Conservation (phyloP, 2,113 vertebrate species). For the Microcebus griseorufus region DNA sequence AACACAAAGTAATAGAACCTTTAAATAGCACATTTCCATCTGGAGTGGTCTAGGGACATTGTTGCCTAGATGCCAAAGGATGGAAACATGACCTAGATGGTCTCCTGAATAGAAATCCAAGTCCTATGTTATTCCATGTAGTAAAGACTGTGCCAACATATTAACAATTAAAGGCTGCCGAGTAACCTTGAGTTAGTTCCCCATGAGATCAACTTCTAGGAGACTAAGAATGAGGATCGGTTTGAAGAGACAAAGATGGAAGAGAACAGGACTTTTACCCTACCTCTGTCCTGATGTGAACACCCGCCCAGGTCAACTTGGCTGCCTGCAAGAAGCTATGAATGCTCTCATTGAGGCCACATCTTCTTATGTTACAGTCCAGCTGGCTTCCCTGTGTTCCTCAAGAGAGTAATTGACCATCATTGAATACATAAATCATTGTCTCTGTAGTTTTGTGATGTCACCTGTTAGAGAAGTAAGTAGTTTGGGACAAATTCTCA, state of each 20-base stretch:
- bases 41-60: not conserved
- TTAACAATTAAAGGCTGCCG: not conserved
- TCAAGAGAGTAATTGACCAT: not conserved
- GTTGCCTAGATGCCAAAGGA: not conserved
- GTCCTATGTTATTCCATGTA: not conserved
- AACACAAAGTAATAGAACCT: not conserved
- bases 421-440: not conserved
- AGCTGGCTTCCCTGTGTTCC: not conserved
- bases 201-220: not conserved
- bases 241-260: not conserved
- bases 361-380: not conserved
- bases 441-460: not conserved
- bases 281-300: not conserved
- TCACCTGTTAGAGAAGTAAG: not conserved
- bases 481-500: not conserved
- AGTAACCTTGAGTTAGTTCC: not conserved
- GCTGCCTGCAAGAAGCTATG: not conserved
- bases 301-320: not conserved
- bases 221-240: not conserved
- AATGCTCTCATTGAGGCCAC: not conserved
- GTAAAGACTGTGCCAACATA: not conserved
- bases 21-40: not conserved
- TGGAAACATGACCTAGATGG: not conserved
- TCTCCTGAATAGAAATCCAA: not conserved
- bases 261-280: not conserved